Evolutionary conservation across 2,113 vertebrate genomes (phyloP).

Genomic region (Cariama cristata): DNA sequence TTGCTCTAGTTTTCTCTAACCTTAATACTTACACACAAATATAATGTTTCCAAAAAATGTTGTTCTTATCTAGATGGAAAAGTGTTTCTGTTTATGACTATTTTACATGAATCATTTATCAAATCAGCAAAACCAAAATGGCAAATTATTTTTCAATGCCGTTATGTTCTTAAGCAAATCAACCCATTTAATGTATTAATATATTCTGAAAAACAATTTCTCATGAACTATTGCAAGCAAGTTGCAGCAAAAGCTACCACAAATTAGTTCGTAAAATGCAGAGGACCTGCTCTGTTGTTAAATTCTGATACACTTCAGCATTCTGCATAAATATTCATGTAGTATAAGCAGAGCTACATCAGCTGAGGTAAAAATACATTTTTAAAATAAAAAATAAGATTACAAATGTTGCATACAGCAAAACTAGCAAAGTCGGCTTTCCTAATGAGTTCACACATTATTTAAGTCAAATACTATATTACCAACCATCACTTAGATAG

Average conservation of each 20-base stretch:
- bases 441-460: neutral
- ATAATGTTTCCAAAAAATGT: neutral
- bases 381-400: neutral
- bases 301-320: neutral
- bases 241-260: neutral
- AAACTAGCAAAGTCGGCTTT: neutral
- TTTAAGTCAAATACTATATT: neutral
- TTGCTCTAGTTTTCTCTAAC: neutral
- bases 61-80: neutral
- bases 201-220: slow-evolving; percentile 7
- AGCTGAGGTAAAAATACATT: neutral
- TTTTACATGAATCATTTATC: neutral
- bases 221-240: neutral
- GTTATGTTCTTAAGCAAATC: neutral
- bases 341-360: neutral
- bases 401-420: neutral
- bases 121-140: neutral
- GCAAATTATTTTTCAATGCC: neutral
- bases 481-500: neutral
- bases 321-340: neutral
- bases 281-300: neutral
- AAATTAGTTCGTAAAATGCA: neutral
- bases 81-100: neutral
- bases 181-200: neutral
- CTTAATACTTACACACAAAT: neutral